Evolutionary conservation across 2,888 invertebrate genomes (phyloP).

Genomic region (Macrostomum cliftonense): DNA sequence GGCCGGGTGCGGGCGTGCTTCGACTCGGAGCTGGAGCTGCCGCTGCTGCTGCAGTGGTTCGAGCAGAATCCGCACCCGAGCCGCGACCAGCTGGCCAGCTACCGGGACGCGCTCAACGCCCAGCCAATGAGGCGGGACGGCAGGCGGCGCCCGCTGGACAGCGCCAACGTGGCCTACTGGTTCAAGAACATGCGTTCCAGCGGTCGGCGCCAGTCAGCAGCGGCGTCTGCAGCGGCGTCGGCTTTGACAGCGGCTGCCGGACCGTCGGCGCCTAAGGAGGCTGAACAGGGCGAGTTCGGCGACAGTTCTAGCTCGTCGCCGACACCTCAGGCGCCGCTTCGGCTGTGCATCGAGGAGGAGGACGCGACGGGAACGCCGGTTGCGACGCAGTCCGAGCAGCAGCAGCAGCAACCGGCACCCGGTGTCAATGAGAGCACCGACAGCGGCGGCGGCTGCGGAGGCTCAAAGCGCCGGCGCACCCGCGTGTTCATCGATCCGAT

Average conservation of each 20-base stretch:
- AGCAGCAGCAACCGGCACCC: no score
- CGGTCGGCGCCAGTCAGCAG: constrained; percentile 49
- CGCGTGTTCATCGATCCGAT: constrained; percentile 97
- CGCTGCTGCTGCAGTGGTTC: constrained; percentile 89
- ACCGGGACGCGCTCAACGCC: constrained; percentile 75
- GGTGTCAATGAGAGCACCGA: constrained; percentile 1
- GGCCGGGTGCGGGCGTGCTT: constrained; percentile 78
- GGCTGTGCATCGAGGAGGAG: not conserved
- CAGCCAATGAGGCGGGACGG: constrained; percentile 62
- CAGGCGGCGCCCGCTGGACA: constrained; percentile 65
- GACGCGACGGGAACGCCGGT: not conserved
- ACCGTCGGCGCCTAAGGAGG: constrained; percentile 1
- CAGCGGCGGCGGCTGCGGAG: not conserved
- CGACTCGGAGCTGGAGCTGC: constrained; percentile 83
- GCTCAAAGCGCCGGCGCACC: constrained; percentile 46
- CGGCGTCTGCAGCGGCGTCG: constrained; percentile 2
- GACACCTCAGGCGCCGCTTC: not conserved
- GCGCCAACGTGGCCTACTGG: constrained; percentile 67
- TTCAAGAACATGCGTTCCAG: constrained; percentile 93
- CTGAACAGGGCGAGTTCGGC: constrained; percentile 2
- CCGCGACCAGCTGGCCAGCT: constrained; percentile 82
- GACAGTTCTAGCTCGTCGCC: not conserved
- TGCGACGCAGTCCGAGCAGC: not conserved
- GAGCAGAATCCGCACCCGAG: constrained; percentile 88
- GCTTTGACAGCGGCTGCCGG: not conserved